Evolutionary conservation across 1,140 invertebrate genomes (phyloP).

Genomic region (Teleogryllus occipitalis): DNA sequence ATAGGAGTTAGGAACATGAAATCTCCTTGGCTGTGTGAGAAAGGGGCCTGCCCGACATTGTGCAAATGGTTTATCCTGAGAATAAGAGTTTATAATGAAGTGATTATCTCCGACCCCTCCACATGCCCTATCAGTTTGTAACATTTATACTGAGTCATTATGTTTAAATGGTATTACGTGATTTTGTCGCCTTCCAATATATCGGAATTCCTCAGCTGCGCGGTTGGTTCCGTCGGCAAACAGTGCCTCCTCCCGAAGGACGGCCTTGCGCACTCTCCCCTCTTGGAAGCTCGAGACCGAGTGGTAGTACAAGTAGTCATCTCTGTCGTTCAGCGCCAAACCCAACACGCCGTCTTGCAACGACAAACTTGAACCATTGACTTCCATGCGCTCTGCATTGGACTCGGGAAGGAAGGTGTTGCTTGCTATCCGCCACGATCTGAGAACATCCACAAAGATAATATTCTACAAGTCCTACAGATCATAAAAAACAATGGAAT

Average conservation of each 20-base stretch:
- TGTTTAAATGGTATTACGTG: background rate
- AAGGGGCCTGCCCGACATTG: too few relatives aligned
- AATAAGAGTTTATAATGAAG: too few relatives aligned
- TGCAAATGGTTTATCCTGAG: too few relatives aligned
- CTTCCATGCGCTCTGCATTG: background rate
- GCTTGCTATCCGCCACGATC: background rate
- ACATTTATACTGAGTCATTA: too few relatives aligned
- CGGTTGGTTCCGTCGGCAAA: background rate
- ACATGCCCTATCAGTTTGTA: too few relatives aligned
- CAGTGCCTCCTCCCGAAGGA: background rate
- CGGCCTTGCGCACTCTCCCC: background rate
- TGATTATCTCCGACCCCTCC: too few relatives aligned
- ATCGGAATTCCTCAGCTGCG: background rate
- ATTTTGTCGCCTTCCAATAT: background rate
- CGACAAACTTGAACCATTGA: background rate
- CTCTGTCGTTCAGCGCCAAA: background rate
- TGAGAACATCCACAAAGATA: background rate
- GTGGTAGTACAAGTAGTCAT: background rate
- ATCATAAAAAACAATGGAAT: too few relatives aligned
- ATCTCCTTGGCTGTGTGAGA: too few relatives aligned
- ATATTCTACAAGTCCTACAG: too few relatives aligned
- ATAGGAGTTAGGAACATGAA: too few relatives aligned
- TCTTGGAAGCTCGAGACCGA: background rate
- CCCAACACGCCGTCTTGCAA: background rate
- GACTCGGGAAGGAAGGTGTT: background rate